Evolutionary conservation across 2,797 vertebrate species (phyloP).

Genomic region (Xenentodon cancila): DNA sequence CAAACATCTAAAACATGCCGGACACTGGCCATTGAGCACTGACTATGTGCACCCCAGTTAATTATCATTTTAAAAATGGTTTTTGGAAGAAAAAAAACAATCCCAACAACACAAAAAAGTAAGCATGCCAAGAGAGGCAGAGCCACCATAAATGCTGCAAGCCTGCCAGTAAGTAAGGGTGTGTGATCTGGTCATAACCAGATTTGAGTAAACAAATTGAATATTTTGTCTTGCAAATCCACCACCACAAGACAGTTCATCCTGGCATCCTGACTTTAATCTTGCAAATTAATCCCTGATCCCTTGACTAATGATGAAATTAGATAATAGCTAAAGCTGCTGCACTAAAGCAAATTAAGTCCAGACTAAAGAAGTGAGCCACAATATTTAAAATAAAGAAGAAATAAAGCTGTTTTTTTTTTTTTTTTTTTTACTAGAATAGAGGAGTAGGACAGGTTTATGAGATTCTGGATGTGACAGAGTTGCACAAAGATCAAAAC

Average conservation of each 20-base stretch:
- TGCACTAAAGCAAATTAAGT: slow-evolving; percentile 23
- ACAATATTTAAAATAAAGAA: slow-evolving; percentile 1
- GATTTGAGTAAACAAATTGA: slow-evolving; percentile 26
- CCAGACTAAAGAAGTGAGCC: slow-evolving; percentile 19
- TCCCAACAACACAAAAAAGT: neutral
- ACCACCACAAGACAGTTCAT: slow-evolving; percentile 14
- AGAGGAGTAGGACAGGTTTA: no score
- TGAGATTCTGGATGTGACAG: no score
- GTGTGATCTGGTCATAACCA: slow-evolving; percentile 31
- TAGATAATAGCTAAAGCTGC: slow-evolving; percentile 31
- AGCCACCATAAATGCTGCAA: slow-evolving; percentile 42
- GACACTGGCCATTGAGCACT: no score
- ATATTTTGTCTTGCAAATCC: slow-evolving; percentile 27
- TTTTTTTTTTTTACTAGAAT: no score
- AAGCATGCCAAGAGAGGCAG: slow-evolving; percentile 17
- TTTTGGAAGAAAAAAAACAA: slow-evolving; percentile 7
- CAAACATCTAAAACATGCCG: no score
- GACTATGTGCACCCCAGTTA: no score
- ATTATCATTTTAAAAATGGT: neutral
- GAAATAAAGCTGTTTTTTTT: neutral
- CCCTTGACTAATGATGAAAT: slow-evolving; percentile 26
- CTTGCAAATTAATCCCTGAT: slow-evolving; percentile 39
- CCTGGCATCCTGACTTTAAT: slow-evolving; percentile 29
- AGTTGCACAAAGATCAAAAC: no score
- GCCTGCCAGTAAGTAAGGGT: slow-evolving; percentile 22